A percentile compares a stretch with the other conserved stretches of the same genome.
Conservation (phyloP, 2,113 vertebrate species). For the Entelurus aequoreus region DNA sequence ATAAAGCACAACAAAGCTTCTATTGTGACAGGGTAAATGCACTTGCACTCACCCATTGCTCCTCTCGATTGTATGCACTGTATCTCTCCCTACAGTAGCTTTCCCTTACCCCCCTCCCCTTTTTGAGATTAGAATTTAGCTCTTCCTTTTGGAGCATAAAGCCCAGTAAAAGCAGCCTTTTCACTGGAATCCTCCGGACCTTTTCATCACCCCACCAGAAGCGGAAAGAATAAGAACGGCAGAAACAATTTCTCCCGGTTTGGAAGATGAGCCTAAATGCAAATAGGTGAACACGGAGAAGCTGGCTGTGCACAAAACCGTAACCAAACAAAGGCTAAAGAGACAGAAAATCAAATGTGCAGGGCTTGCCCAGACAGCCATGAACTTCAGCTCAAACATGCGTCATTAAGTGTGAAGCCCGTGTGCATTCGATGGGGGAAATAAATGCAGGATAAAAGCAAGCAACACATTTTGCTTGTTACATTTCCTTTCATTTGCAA, state of each 20-base stretch:
- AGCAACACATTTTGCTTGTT: too few relatives aligned
- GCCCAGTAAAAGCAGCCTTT: constrained; percentile 18
- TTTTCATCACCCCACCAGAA: constrained; percentile 36
- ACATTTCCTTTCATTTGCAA: too few relatives aligned
- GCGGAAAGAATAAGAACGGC: constrained; percentile 10
- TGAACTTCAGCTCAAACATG: constrained; percentile 56
- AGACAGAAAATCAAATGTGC: constrained; percentile 40
- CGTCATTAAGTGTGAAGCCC: constrained; percentile 57
- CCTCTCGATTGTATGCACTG: constrained; percentile 9
- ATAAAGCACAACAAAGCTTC: constrained; percentile 21
- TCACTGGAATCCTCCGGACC: constrained; percentile 33
- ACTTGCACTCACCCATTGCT: constrained; percentile 27
- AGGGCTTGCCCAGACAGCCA: constrained; percentile 41
- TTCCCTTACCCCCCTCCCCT: background rate
- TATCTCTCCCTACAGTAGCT: constrained; percentile 7
- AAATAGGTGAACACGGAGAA: background rate
- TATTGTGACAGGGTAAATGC: constrained; percentile 22
- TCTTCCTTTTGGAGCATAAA: constrained; percentile 12
- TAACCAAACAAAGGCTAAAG: constrained; percentile 50
- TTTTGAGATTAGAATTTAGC: constrained; percentile 42
- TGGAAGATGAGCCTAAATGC: constrained; percentile 17
- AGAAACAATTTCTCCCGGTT: background rate
- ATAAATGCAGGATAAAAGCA: constrained; percentile 40
- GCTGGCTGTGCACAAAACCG: constrained; percentile 20
- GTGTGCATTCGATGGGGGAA: constrained; percentile 44